Evolutionary conservation across 1,140 invertebrate genomes (phyloP), one percentile per base, ranked within the genome.

Genomic region (Thrips palmi): DNA sequence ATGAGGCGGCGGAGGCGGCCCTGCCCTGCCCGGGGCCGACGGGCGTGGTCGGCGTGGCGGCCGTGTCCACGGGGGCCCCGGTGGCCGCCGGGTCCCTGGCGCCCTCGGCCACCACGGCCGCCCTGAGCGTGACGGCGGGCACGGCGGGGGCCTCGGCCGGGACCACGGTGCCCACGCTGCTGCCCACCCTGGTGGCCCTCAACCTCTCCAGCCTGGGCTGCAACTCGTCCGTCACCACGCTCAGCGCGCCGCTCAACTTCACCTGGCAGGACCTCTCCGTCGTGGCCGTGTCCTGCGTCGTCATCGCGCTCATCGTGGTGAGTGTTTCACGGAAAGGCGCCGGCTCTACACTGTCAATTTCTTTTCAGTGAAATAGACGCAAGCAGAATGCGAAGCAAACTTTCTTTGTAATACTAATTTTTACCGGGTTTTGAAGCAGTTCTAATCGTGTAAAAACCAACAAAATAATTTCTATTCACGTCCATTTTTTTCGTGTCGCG

Each of bases 131-230:
- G n/a, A 2, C 3, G n/a, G 14, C 12, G 27, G 15, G 17, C 27
- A 17, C 12, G 21, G 17, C 21, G 20, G 18, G 12, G 11, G 11
- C 30, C 18, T 21, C 18, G 27, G 21, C 23, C 37, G 30, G 30
- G 30, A 39, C 7, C 39, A n/a, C n/a, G 24, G 27, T 36, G 29
- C 15, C 12, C 23, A 22, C 39, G 33, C 20, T 35, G 22, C 8
- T 14, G n/a, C 29, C 12, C 22, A 41, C 29, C 32, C 33, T 33
- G 39, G 31, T 35, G 33, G 29, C 33, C 29, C 22, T 33, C 4
- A 40, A n/a, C 1, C 17, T 7, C 19, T 15, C 14, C 8, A 23
- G 21, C 15, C 10, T 28, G 19, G 32, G 24, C 10, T n/a, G 10
- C 21, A 39, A 39, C 30, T 39, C 18, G 21, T 32, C 18, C 23